Evolutionary conservation across 2,113 vertebrate species (phyloP).

Genomic region (Galeopterus variegatus): DNA sequence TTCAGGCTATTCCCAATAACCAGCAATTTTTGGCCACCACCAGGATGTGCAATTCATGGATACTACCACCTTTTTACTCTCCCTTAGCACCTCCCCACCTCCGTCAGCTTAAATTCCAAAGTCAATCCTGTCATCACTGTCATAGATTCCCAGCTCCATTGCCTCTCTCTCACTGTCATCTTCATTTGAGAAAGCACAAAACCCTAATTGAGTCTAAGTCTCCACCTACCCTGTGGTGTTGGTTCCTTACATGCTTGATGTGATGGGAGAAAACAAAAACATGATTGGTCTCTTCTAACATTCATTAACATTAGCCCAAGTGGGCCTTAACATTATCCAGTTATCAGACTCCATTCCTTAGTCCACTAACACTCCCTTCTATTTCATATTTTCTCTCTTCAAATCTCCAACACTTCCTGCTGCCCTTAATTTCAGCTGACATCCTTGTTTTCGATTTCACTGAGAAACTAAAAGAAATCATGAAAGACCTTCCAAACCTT

Average conservation of each 20-base stretch:
- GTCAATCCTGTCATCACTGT: not conserved
- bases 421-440: not conserved
- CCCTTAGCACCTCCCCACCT: not conserved
- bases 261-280: constrained; percentile 27
- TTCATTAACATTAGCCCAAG: not conserved
- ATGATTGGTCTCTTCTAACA: not conserved
- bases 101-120: not conserved
- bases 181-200: constrained; percentile 34
- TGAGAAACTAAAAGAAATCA: not conserved
- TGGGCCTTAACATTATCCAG: not conserved
- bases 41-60: not conserved
- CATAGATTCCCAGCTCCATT: not conserved
- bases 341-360: not conserved
- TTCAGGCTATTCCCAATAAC: not conserved
- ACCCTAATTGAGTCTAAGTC: not conserved
- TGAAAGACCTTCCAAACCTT: not conserved
- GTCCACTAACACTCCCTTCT: not conserved
- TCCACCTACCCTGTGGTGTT: not conserved
- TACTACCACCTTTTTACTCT: not conserved
- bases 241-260: not conserved
- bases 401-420: not conserved
- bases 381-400: not conserved
- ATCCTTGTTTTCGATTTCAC: not conserved
- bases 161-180: not conserved
- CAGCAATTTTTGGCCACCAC: not conserved